Evolutionary conservation across 1,140 invertebrate species (phyloP), one percentile per base, ranked within the genome.

Genomic region (Trypoxylus dichotomus): DNA sequence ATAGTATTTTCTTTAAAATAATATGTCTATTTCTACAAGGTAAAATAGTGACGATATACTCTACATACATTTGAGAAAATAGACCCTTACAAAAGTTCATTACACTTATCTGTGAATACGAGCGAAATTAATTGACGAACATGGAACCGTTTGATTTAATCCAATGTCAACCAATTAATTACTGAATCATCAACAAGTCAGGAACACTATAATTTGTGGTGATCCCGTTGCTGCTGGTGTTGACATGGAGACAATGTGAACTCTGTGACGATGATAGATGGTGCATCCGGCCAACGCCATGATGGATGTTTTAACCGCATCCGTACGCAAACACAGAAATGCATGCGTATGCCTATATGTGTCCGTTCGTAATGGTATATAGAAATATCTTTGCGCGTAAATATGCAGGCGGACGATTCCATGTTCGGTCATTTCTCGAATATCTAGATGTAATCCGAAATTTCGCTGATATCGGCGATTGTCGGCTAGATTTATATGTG

Each of bases 151-250:
- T 29, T 68, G 72, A 74, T 74, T 74, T 74, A 43, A 74, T 74
- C 72, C 32, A 41, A 74, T 43, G 72, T 74, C 72, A 74, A 54
- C 74, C 43, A 75, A 75, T 75, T 75, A 75, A 75, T 75, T 75
- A 75, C 27, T 42, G 74, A 75, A 75, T 75, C 74, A 54, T 75
- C 74, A 42, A 54, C 74, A 54, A 75, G 74, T 75, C 74, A 75
- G 74, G 74, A 75, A 75, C 74, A 75, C 74, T 54, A 54, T 75
- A 75, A 75, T 75, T 75, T 75, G 74, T 54, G 74, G 74, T 54
- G 74, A 75, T 75, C 74, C 74, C 41, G 43, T 41, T 32, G 19
- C 42, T 75, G 41, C 74, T 75, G 74, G 43, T 25, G 74, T 75
- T 75, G 74, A 75, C 74, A 75, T 27, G 41, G 74, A 75, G 74